phyloP scores from a whole-genome alignment of 2,113 vertebrate genomes.

The Pleuronectes platessa region DNA sequence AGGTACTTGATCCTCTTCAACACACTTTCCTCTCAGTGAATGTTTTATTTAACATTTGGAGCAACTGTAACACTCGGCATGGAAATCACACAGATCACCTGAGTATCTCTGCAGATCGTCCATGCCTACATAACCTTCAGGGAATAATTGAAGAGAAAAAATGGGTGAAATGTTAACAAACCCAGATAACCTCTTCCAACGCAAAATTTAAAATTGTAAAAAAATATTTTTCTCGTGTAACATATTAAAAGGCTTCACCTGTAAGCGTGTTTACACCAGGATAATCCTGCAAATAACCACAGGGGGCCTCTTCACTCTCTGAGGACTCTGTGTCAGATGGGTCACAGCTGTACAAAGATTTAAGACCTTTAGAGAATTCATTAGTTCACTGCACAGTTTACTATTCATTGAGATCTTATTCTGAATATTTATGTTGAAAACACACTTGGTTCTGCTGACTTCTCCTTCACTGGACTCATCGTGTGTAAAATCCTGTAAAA shows the following conservation, averaged over 20 bases:
- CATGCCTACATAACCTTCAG: conserved; percentile 67
- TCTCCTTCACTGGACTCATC: conserved; percentile 22
- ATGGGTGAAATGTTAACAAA: neutral
- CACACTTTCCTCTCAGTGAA: neutral
- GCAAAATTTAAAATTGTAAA: neutral
- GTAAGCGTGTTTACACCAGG: conserved; percentile 60
- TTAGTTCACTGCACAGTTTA: conserved; percentile 2
- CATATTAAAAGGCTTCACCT: conserved; percentile 58
- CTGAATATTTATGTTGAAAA: neutral
- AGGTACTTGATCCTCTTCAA: neutral
- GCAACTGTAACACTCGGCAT: conserved; percentile 46
- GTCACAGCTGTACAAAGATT: conserved; percentile 58
- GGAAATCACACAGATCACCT: conserved; percentile 71
- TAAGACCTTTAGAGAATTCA: neutral
- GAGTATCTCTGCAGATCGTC: conserved; percentile 73
- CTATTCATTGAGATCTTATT: neutral
- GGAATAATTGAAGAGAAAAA: neutral
- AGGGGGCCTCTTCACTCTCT: conserved; percentile 15
- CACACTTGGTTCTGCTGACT: conserved; percentile 37
- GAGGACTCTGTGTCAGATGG: conserved; percentile 33
- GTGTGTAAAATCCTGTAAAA: conserved; percentile 32
- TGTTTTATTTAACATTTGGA: conserved; percentile 46
- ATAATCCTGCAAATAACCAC: conserved; percentile 51
- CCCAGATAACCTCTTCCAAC: neutral
- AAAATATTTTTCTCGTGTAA: neutral